Conservation (phyloP, 2,888 invertebrate species). For the Clivina fossor region DNA sequence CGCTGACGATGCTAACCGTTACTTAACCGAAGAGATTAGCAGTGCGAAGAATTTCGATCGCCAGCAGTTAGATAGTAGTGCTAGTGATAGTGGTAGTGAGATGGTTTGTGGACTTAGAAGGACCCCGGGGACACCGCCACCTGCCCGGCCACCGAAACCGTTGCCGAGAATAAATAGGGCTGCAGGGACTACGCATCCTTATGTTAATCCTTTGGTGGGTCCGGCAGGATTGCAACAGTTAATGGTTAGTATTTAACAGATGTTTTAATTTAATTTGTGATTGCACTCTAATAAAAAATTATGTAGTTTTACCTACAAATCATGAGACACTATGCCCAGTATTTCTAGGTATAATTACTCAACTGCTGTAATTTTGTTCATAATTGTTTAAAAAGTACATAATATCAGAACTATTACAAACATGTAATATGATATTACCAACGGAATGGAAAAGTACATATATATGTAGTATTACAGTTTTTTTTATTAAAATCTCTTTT, state of each 20-base stretch:
- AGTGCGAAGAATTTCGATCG: constrained; percentile 1
- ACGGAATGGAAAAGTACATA: too few relatives aligned
- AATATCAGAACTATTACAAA: too few relatives aligned
- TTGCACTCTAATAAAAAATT: too few relatives aligned
- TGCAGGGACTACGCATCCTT: constrained; percentile 7
- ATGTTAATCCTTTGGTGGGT: background rate
- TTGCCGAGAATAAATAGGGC: constrained; percentile 30
- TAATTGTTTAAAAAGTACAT: too few relatives aligned
- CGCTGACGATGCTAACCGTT: constrained; percentile 9
- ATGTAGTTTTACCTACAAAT: too few relatives aligned
- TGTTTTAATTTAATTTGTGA: background rate
- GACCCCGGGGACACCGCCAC: constrained; percentile 26
- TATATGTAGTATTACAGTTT: too few relatives aligned
- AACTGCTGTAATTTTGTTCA: too few relatives aligned
- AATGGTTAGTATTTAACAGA: constrained; percentile 10
- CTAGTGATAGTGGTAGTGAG: constrained; percentile 4
- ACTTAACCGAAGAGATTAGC: constrained; percentile 28
- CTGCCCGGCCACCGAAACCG: constrained; percentile 37
- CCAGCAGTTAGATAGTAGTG: constrained; percentile 3
- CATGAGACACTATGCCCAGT: too few relatives aligned
- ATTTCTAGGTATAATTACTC: too few relatives aligned
- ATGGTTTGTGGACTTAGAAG: constrained; percentile 15
- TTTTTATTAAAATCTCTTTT: too few relatives aligned
- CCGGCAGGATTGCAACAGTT: constrained; percentile 1
- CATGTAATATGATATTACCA: too few relatives aligned